phyloP scores from a whole-genome alignment of 2,888 invertebrate species.

The Drosophila sordidula region DNA sequence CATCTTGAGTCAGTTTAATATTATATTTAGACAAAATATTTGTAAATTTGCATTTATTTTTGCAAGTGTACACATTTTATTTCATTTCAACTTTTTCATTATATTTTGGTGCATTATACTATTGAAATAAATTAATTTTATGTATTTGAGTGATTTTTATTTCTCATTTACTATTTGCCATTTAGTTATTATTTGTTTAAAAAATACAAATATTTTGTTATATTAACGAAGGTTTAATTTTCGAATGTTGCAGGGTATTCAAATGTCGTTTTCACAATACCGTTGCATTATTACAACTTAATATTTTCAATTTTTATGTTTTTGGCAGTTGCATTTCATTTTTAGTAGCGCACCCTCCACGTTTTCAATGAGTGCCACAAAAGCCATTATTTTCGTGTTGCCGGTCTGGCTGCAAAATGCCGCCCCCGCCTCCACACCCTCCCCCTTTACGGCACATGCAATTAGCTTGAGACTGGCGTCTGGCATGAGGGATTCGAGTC shows the following conservation, averaged over 20 bases:
- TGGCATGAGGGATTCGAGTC: slow-evolving; percentile 2
- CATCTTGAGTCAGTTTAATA: neutral
- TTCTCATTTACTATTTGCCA: no score
- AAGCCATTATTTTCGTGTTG: slow-evolving; percentile 42
- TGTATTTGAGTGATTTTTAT: no score
- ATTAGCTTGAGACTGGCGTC: slow-evolving; percentile 43
- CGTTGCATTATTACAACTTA: slow-evolving; percentile 20
- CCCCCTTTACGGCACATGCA: slow-evolving; percentile 38
- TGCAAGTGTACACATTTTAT: no score
- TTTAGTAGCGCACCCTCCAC: slow-evolving; percentile 31
- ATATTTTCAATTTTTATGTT: slow-evolving; percentile 31
- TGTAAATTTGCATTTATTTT: no score
- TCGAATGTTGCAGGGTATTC: neutral
- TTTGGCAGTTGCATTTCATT: slow-evolving; percentile 42
- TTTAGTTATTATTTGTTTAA: no score
- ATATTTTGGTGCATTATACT: no score
- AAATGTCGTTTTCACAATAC: neutral
- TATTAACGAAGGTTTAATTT: no score
- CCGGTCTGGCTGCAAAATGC: slow-evolving; percentile 9
- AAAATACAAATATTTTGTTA: no score
- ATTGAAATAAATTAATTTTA: no score
- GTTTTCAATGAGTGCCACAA: slow-evolving; percentile 45
- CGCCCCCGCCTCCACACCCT: neutral
- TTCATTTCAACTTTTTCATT: no score
- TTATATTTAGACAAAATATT: no score